Evolutionary conservation across 1,140 invertebrate genomes (phyloP), one percentile per base, ranked within the genome.

Genomic region (Chrysoperla carnea): DNA sequence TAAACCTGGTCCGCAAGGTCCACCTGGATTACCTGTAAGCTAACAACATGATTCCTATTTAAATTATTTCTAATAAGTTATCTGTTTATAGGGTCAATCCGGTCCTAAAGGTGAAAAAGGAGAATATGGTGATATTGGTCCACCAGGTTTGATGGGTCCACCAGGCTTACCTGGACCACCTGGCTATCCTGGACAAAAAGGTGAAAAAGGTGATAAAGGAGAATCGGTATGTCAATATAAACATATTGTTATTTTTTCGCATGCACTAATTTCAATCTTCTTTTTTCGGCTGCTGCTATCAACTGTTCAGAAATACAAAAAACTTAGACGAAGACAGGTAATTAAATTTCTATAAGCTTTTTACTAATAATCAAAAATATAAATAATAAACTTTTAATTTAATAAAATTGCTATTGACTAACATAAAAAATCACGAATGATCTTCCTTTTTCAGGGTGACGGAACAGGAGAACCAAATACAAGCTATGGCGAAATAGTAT

Each of bases 191-290:
- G 88, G 87, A 9, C 65, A 76, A 42, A 86, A 84, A 58, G 87
- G 87, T 23, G 85, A 89, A 48, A 91, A 90, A 59, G 88, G 88
- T 29, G 86, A 91, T 53, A 86, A 88, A 60, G 86, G 86, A 36
- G 86, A 91, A 72, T 87, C 86, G 72, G 87, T 90, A 67, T 80
- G 77, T 74, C 44, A 4, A 33, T 11, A 12, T 2, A 33, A 33
- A 23, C 17, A 3, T 3, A 23, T 23, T 23, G 5, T 3, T 3
- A 23, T 29, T n/a, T 40, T 15, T 41, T 45, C n/a, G 15, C 41
- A 42, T 33, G 27, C 12, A 43, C 47, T 9, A 9, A 23, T 23
- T 23, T 5, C 17, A 23, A 23, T 23, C 17, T 52, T 53, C 47
- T 46, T 52, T 40, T 66, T 60, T 58, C 55, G 58, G 56, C 51